A percentile compares a stretch with the other conserved stretches of the same genome.
These are phyloP conservation scores for Silurus aristotelis DNA, from an alignment of 2,797 vertebrate species.

Conservation along the genomic window DNA sequence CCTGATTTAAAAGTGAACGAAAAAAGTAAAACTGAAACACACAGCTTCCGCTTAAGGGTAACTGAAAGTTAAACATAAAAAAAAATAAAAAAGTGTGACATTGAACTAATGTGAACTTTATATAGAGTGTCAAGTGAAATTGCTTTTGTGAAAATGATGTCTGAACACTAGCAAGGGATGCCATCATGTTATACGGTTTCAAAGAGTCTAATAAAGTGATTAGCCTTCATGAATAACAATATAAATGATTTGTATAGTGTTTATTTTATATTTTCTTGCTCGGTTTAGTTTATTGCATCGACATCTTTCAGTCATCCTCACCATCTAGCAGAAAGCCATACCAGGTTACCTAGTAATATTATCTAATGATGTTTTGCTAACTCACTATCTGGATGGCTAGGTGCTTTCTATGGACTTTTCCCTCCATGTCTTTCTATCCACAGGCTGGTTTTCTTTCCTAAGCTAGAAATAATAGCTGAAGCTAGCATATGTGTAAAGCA, in stretches of 20 bases:
- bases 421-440: not conserved
- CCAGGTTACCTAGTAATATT: not conserved
- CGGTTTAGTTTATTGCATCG: not conserved
- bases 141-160: not conserved
- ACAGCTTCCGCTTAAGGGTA: not conserved
- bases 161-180: not conserved
- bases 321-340: not conserved
- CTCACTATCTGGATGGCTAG: not conserved
- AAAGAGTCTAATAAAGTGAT: not conserved
- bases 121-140: not conserved
- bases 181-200: not conserved
- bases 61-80: too few species aligned
- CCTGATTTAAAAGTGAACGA: not conserved
- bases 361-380: not conserved
- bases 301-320: not conserved
- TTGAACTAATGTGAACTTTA: not conserved
- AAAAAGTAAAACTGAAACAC: not conserved
- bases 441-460: not conserved
- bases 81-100: not conserved
- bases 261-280: not conserved
- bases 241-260: not conserved
- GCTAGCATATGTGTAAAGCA: not conserved
- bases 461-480: not conserved
- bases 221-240: not conserved
- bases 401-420: not conserved